Conservation (phyloP, 2,113 vertebrate species). For the Micronycteris hirsuta region DNA sequence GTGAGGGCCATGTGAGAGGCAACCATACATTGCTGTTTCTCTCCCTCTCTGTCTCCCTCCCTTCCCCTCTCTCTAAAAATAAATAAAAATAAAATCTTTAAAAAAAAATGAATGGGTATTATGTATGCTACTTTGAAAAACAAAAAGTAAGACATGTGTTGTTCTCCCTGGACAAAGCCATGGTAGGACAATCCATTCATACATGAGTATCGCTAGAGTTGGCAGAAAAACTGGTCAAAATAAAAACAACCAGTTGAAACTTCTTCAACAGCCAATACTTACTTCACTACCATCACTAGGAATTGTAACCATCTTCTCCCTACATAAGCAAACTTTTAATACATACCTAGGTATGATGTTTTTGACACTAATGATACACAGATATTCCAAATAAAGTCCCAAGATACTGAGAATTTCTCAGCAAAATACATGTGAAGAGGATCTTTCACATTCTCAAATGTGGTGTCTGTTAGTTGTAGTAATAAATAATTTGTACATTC, state of each 20-base stretch:
- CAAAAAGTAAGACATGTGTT: neutral
- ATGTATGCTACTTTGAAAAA: neutral
- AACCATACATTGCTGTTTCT: no score
- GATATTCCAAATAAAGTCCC: neutral
- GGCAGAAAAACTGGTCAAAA: neutral
- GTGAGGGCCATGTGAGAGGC: no score
- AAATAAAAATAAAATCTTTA: no score
- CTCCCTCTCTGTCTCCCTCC: no score
- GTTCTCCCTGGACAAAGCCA: neutral
- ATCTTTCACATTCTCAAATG: neutral
- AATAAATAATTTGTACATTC: neutral
- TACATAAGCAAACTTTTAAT: neutral
- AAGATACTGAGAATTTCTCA: neutral
- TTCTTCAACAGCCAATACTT: neutral
- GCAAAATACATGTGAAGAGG: neutral
- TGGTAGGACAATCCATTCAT: neutral
- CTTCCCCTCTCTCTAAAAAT: no score
- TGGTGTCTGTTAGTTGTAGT: neutral
- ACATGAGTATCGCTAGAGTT: neutral
- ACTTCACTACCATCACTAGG: neutral
- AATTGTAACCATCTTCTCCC: neutral
- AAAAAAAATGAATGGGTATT: neutral
- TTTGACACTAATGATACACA: neutral
- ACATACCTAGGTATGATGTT: neutral
- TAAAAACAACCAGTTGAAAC: neutral